These are phyloP conservation scores for Alfaro cultratus DNA, from an alignment of 2,797 vertebrate genomes.

Conservation along the genomic window DNA sequence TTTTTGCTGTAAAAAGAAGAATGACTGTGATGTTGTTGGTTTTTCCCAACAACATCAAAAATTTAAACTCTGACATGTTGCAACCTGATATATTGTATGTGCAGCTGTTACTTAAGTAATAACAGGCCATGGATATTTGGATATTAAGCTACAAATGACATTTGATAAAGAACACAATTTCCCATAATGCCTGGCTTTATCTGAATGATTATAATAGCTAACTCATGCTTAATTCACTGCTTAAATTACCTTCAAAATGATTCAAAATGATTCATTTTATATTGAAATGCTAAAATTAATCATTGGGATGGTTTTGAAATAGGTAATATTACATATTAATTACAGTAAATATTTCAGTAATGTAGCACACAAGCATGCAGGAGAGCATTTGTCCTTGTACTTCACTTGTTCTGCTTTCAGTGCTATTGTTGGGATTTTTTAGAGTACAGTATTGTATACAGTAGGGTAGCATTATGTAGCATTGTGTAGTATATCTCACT, in stretches of 20 bases:
- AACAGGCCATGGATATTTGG: conserved; percentile 9
- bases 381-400: background rate
- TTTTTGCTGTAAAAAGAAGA: background rate
- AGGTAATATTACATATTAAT: background rate
- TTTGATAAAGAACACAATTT: conserved; percentile 14
- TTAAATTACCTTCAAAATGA: conserved; percentile 24
- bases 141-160: conserved; percentile 8
- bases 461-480: too few relatives aligned
- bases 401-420: background rate
- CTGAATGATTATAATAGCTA: conserved; percentile 5
- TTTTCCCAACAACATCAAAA: background rate
- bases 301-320: background rate
- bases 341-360: background rate
- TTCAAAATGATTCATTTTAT: conserved; percentile 23
- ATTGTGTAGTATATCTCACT: background rate
- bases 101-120: background rate
- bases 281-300: conserved; percentile 9
- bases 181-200: background rate
- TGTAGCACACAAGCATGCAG: background rate
- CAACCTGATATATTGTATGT: background rate
- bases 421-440: background rate
- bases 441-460: background rate
- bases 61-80: background rate
- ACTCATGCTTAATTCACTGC: background rate
- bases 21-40: background rate